Base-by-base conservation (phyloP, 2,113 vertebrate genomes). In the Spea bombifrons region DNA sequence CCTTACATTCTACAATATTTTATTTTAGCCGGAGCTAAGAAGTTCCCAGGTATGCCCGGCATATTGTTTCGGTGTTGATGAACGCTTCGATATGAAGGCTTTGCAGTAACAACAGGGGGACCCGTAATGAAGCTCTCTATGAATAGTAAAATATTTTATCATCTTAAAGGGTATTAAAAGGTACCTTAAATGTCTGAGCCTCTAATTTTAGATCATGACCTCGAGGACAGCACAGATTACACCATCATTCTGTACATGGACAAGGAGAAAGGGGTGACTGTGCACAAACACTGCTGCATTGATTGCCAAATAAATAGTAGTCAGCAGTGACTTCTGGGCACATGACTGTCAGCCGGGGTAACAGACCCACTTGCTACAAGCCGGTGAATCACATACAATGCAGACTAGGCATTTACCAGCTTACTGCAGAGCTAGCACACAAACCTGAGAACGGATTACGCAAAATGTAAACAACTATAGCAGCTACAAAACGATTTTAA, bases 341-440 rank as follows among this genome's bases (percentile, higher is more conserved):
- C 75, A 76, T 76, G 75, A 76, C 75, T 48, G 66, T 76, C 75
- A 76, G 66, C 66, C 48, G 66, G 5, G 30, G 6, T 9, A 16
- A 66, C 43, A 17, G 5, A 66, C 17, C 48, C 72, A 74, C 17
- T 13, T 45, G 49, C 9, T 52, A 17, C n/a, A 9, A 53, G 13
- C n/a, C 46, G 48, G 57, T 4, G 8, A 5, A 7, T n/a, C 13
- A 5, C 5, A 5, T 9, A n/a, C 57, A 61, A 5, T 61, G 57
- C 12, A 61, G 57, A n/a, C 13, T 61, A n/a, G 3, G 13, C 16
- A 61, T n/a, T 2, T 2, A n/a, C 13, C 16, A 5, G 13, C 5
- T n/a, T 16, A 61, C 5, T n/a, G 6, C 13, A 13, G 3, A 61
- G 57, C 7, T 4, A 61, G 57, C 15, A n/a, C 13, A 63, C 3